Percentiles rank a stretch among this genome's conserved stretches.
Evolutionary conservation across 2,113 vertebrate species (phyloP).

Genomic region (Sylvilagus bachmani): DNA sequence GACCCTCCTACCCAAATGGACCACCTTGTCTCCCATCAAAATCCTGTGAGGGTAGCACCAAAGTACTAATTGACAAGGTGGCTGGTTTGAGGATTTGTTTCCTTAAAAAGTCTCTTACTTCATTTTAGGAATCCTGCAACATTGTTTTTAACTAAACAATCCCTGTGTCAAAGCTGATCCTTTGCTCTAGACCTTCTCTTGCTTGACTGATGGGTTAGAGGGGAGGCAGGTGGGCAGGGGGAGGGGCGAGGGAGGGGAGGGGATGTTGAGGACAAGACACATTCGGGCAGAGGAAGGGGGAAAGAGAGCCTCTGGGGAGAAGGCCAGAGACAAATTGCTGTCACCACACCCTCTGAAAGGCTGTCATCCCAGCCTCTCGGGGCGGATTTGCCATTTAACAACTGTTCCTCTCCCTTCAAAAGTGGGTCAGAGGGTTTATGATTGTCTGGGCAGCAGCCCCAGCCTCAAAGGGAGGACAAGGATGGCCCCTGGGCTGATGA

Average conservation of each 20-base stretch:
- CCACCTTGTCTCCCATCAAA: background rate
- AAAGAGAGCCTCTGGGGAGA: background rate
- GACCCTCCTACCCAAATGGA: background rate
- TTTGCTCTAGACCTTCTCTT: too few species aligned
- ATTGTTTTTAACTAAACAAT: background rate
- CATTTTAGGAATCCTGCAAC: background rate
- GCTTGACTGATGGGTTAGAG: background rate
- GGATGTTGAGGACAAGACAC: background rate
- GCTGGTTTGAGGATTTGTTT: background rate
- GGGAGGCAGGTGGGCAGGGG: background rate
- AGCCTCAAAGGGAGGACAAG: background rate
- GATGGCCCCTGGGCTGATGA: background rate
- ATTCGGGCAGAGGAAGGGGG: background rate
- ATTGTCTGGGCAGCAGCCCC: background rate
- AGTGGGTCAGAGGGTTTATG: background rate
- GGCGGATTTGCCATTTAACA: background rate
- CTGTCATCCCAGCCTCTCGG: background rate
- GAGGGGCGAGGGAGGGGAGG: background rate
- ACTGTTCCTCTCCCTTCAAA: background rate
- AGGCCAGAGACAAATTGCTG: background rate
- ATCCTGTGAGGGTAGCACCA: background rate
- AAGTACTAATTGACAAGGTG: background rate
- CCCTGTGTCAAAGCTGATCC: background rate
- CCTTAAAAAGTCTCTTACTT: background rate
- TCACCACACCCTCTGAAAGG: background rate